phyloP scores from a whole-genome alignment of 1,140 invertebrate species.

The Dendroctonus ponderosae region DNA sequence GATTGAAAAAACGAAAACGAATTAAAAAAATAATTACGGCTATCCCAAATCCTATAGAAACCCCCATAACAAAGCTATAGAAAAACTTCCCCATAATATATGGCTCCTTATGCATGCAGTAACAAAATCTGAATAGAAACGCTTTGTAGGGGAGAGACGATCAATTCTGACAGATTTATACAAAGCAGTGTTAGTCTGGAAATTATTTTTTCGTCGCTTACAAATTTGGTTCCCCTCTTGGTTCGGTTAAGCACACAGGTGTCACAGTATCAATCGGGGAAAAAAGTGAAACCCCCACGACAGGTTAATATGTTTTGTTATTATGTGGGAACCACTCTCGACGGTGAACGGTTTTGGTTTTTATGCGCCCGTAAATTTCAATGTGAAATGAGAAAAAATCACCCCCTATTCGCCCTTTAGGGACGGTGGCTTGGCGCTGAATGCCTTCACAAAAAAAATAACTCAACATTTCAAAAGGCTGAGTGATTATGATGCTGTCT shows the following conservation, averaged over 20 bases:
- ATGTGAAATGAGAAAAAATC: conserved; percentile 28
- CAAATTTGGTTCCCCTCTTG: neutral
- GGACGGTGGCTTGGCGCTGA: no score
- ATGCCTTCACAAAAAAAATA: no score
- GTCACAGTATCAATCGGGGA: conserved; percentile 25
- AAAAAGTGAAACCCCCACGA: conserved; percentile 38
- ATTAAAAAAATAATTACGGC: no score
- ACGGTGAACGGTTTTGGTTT: conserved; percentile 33
- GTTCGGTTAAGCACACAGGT: conserved; percentile 32
- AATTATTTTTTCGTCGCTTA: neutral
- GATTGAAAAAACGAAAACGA: no score
- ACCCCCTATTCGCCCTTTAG: conserved; percentile 1
- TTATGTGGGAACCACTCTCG: conserved; percentile 45
- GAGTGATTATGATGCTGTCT: no score
- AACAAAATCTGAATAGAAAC: neutral
- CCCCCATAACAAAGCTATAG: no score
- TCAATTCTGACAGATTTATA: no score
- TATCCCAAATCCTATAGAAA: no score
- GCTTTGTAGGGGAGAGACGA: neutral
- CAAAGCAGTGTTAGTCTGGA: no score
- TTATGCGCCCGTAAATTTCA: conserved; percentile 33
- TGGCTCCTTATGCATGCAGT: no score
- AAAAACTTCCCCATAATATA: no score
- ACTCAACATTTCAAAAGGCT: no score
- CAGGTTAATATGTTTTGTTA: conserved; percentile 47